Percentiles rank a stretch among this genome's conserved stretches.
phyloP scores from a whole-genome alignment of 2,797 vertebrate genomes.

The Emydoidea blandingii region DNA sequence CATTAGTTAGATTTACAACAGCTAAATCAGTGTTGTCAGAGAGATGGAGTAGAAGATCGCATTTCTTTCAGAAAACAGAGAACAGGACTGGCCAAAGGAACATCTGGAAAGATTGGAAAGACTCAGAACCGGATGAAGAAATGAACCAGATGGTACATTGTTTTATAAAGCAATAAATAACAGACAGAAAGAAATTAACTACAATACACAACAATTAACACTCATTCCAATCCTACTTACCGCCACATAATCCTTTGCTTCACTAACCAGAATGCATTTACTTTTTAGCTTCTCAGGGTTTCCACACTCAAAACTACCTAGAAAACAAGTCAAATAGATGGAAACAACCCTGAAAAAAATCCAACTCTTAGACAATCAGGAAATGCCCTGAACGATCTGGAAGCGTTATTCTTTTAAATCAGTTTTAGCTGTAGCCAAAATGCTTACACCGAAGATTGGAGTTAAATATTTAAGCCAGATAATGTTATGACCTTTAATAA shows the following conservation, averaged over 20 bases:
- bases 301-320: slow-evolving; percentile 87
- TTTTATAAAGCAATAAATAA: slow-evolving; percentile 30
- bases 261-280: slow-evolving; percentile 82
- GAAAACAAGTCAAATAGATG: slow-evolving; percentile 2
- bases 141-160: slow-evolving; percentile 50
- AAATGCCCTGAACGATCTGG: slow-evolving; percentile 17
- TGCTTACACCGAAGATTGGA: slow-evolving; percentile 24
- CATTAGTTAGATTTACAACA: slow-evolving; percentile 69
- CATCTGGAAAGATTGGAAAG: slow-evolving; percentile 27
- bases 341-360: slow-evolving; percentile 12
- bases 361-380: background rate
- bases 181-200: slow-evolving; percentile 40
- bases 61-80: too few relatives aligned
- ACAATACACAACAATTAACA: background rate
- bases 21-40: slow-evolving; percentile 52
- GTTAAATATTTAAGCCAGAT: slow-evolving; percentile 22
- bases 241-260: slow-evolving; percentile 78
- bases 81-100: slow-evolving; percentile 56
- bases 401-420: slow-evolving; percentile 50
- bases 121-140: slow-evolving; percentile 39
- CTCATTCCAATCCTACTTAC: slow-evolving; percentile 75
- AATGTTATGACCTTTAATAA: slow-evolving; percentile 63
- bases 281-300: slow-evolving; percentile 84
- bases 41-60: slow-evolving; percentile 27
- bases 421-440: slow-evolving; percentile 37